Conservation (phyloP, 1,140 invertebrate species). For the Platyura marginata region DNA sequence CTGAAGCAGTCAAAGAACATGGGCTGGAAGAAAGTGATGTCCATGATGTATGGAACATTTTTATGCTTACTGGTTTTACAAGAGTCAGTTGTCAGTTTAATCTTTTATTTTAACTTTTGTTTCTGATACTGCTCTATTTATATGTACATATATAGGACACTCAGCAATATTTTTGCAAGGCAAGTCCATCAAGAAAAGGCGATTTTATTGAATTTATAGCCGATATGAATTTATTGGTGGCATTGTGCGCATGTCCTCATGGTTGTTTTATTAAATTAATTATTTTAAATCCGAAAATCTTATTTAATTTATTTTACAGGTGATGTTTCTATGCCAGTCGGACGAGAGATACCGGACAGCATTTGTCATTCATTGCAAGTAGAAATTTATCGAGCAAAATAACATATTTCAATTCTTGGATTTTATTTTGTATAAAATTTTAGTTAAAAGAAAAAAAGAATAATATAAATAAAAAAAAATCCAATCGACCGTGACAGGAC, state of each 20-base stretch:
- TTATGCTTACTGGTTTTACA: slow-evolving; percentile 29
- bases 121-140: too few relatives aligned
- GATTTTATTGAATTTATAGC: slow-evolving; percentile 32
- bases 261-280: background rate
- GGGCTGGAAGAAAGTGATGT: slow-evolving; percentile 27
- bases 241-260: slow-evolving; percentile 27
- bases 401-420: too few relatives aligned
- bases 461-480: too few relatives aligned
- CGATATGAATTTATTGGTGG: slow-evolving; percentile 30
- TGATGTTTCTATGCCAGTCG: slow-evolving; percentile 26
- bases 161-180: slow-evolving; percentile 29
- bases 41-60: slow-evolving; percentile 31
- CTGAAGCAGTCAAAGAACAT: slow-evolving; percentile 23
- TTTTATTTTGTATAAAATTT: too few relatives aligned
- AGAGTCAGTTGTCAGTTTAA: slow-evolving; percentile 9
- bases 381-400: slow-evolving; percentile 20
- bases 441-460: too few relatives aligned
- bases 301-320: slow-evolving; percentile 7
- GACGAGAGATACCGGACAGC: slow-evolving; percentile 22
- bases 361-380: slow-evolving; percentile 26
- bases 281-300: background rate
- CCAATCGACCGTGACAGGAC: too few relatives aligned
- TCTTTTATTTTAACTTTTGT: too few relatives aligned
- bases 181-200: slow-evolving; percentile 26
- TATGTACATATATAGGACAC: slow-evolving; percentile 23